A percentile compares a stretch with the other conserved stretches of the same genome.
phyloP scores from a whole-genome alignment of 2,888 invertebrate genomes.

The Eristalinus sepulchralis region DNA sequence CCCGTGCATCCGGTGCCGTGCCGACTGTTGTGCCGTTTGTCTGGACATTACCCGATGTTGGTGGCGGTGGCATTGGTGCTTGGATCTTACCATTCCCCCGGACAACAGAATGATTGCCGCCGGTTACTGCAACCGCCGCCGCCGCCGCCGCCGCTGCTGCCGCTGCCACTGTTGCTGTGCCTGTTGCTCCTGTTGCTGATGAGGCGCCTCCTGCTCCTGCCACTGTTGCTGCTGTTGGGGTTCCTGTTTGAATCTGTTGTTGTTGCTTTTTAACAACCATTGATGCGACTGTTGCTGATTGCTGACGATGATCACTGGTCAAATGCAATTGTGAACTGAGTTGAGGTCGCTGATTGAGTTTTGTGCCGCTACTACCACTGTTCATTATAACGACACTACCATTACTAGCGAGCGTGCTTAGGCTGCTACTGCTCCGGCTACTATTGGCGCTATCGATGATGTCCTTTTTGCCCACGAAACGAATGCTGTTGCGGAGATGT shows the following conservation, averaged over 20 bases:
- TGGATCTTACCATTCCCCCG: slow-evolving; percentile 73
- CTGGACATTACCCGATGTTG: slow-evolving; percentile 67
- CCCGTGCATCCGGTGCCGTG: slow-evolving; percentile 82
- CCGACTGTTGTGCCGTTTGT: slow-evolving; percentile 69
- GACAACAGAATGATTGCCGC: slow-evolving; percentile 70
- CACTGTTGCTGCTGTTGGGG: slow-evolving; percentile 54
- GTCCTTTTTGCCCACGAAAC: slow-evolving; percentile 62
- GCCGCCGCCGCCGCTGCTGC: slow-evolving; percentile 62
- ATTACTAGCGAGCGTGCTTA: slow-evolving; percentile 69
- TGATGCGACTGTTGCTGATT: slow-evolving; percentile 40
- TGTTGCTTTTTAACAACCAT: slow-evolving; percentile 60
- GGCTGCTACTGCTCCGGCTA: slow-evolving; percentile 68
- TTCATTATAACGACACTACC: slow-evolving; percentile 73
- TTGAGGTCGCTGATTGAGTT: slow-evolving; percentile 61
- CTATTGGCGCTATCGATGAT: slow-evolving; percentile 71
- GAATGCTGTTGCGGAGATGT: slow-evolving; percentile 55
- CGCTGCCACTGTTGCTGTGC: slow-evolving; percentile 58
- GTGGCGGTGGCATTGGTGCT: slow-evolving; percentile 73
- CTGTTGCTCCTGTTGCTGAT: slow-evolving; percentile 59
- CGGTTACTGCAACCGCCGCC: slow-evolving; percentile 67
- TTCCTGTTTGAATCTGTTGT: slow-evolving; percentile 39
- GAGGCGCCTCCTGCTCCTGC: slow-evolving; percentile 59
- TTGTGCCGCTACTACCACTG: slow-evolving; percentile 67
- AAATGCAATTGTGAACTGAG: slow-evolving; percentile 41
- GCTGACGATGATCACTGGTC: slow-evolving; percentile 35